Evolutionary conservation across 2,888 invertebrate species (phyloP), one percentile per base, ranked within the genome.

Genomic region (Himalopsyche japonica): DNA sequence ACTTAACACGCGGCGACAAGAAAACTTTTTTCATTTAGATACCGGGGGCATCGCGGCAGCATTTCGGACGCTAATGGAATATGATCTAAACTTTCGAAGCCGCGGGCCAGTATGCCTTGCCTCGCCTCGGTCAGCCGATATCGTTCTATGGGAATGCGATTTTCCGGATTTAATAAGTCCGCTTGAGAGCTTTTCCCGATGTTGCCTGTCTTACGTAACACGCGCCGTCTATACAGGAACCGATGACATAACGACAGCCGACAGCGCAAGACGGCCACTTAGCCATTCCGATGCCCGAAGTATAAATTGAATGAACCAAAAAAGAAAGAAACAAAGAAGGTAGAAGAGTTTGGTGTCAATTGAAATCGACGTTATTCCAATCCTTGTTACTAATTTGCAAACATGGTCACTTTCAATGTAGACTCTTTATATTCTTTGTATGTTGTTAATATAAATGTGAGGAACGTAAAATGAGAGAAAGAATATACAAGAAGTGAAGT

Each of bases 11-110:
- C 43, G 48, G 83, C 57, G 83, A 80, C 80, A 77, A 32, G 80
- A 80, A 83, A 83, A 83, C 83, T 83, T 83, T 83, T 83, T 83
- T 83, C 83, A 83, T 83, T 83, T 70, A 27, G 70, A 27, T 12
- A 27, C 30, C 20, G 15, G 27, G 70, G 27, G 70, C 49, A 24
- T 48, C 79, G 57, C 27, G 76, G 32, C 27, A 70, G 34, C 20
- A 32, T 32, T 37, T 47, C 34, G 32, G 32, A 81, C 81, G 64
- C 81, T 81, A 81, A 81, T 81, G 64, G 81, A 81, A 81, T 81
- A 81, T 81, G 81, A 81, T 81, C 27, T 30, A 27, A 81, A 81
- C 70, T 81, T 81, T 81, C 15, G 47, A 27, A 30, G 49, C 49
- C 47, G 78, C 48, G 48, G 80, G 80, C 80, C n/a, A 5, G 8